phyloP scores from a whole-genome alignment of 2,113 vertebrate genomes.

The Cryptoleucopteryx plumbea region DNA sequence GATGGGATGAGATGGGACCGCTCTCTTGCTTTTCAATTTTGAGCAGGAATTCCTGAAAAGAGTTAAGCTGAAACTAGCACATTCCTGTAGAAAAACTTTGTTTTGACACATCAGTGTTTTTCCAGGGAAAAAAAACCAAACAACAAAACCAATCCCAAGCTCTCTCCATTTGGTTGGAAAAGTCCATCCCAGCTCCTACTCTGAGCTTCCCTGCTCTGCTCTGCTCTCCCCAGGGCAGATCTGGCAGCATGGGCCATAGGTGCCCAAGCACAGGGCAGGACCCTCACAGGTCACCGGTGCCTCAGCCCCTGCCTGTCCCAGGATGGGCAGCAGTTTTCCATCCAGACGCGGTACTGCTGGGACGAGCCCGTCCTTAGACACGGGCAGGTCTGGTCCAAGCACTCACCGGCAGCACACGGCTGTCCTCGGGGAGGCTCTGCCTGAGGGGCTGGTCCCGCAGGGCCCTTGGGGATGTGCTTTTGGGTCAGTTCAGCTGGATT shows the following conservation, averaged over 20 bases:
- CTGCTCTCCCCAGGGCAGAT: neutral
- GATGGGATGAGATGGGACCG: neutral
- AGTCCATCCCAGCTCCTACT: neutral
- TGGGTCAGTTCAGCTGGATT: neutral
- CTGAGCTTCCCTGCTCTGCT: neutral
- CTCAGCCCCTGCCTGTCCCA: neutral
- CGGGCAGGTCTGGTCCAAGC: neutral
- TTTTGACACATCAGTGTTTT: neutral
- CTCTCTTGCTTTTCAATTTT: neutral
- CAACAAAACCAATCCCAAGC: neutral
- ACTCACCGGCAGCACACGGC: neutral
- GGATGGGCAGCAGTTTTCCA: neutral
- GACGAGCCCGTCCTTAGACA: neutral
- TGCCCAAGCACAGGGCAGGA: neutral
- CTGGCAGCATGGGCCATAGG: fast-evolving
- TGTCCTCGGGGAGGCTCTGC: neutral
- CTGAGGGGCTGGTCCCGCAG: fast-evolving
- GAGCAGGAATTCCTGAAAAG: neutral
- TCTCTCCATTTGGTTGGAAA: neutral
- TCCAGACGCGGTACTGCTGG: fast-evolving
- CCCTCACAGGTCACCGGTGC: neutral
- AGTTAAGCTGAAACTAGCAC: neutral
- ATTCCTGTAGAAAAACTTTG: neutral
- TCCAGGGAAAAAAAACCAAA: neutral
- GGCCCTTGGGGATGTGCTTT: neutral